Evolutionary conservation across 2,113 vertebrate species (phyloP).

Genomic region (Anguilla rostrata): DNA sequence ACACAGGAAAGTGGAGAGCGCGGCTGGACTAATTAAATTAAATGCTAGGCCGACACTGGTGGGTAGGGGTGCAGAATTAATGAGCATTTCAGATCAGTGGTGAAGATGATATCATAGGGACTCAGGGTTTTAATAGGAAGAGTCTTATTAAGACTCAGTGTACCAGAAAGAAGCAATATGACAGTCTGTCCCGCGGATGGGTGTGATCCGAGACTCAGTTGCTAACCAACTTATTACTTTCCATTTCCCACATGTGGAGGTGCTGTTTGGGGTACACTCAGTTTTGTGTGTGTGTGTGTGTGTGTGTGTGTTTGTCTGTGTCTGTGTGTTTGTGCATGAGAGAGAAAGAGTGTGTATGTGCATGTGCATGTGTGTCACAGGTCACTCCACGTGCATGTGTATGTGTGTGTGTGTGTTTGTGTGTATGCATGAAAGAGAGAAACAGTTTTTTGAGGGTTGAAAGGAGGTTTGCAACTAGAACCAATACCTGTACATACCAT

Average conservation of each 20-base stretch:
- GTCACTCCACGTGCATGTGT: not conserved
- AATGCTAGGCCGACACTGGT: conserved; percentile 85
- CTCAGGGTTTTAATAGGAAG: conserved; percentile 82
- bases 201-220: conserved; percentile 68
- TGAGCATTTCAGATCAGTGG: conserved; percentile 83
- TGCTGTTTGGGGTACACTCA: not conserved
- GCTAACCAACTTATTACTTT: conserved; percentile 57
- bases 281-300: not conserved
- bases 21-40: conserved; percentile 97
- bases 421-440: not conserved
- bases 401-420: conserved; percentile 22
- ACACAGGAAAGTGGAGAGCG: conserved; percentile 84
- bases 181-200: conserved; percentile 78
- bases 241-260: not conserved
- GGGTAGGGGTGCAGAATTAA: conserved; percentile 87
- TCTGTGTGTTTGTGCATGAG: too few relatives aligned
- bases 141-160: conserved; percentile 84
- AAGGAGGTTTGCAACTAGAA: not conserved
- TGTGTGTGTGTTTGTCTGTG: not conserved
- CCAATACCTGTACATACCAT: not conserved
- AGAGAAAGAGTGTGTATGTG: not conserved
- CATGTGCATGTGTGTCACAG: not conserved
- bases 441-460: too few relatives aligned
- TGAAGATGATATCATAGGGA: conserved; percentile 86
- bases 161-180: conserved; percentile 79